Evolutionary conservation across 1,140 invertebrate genomes (phyloP).

Genomic region (Brachionus asplanchnoidis): DNA sequence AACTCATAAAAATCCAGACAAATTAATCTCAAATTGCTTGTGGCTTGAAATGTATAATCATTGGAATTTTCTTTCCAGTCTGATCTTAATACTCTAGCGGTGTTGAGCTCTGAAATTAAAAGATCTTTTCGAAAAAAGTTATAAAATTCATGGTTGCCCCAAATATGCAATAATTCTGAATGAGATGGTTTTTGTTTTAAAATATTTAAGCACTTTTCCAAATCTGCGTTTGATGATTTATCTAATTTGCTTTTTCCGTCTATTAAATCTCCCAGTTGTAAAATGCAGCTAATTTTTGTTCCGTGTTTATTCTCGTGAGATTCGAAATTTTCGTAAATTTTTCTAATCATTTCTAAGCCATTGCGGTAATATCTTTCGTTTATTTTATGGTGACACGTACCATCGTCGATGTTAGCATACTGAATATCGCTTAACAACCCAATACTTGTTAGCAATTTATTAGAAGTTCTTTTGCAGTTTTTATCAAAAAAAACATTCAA

Average conservation of each 20-base stretch:
- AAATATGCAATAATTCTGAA: constrained; percentile 49
- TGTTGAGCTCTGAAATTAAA: constrained; percentile 44
- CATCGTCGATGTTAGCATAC: constrained; percentile 54
- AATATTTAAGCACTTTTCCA: constrained; percentile 11
- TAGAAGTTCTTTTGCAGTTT: neutral
- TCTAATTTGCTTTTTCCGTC: constrained; percentile 49
- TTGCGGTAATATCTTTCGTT: constrained; percentile 50
- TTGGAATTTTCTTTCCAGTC: neutral
- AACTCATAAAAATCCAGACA: constrained; percentile 54
- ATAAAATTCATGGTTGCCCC: constrained; percentile 58
- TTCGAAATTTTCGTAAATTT: constrained; percentile 50
- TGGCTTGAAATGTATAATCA: neutral
- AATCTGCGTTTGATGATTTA: constrained; percentile 36
- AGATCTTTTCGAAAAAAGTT: constrained; percentile 50
- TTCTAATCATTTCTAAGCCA: constrained; percentile 48
- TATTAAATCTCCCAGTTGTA: constrained; percentile 56
- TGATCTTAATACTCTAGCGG: neutral
- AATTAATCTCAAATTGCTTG: neutral
- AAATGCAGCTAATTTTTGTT: constrained; percentile 46
- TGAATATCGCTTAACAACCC: constrained; percentile 55
- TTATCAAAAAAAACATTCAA: neutral
- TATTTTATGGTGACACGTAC: constrained; percentile 47
- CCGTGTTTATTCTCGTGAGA: neutral
- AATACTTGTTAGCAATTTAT: constrained; percentile 42
- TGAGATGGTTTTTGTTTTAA: constrained; percentile 21